Evolutionary conservation across 2,797 vertebrate genomes (phyloP).

Genomic region (Falco concolor): DNA sequence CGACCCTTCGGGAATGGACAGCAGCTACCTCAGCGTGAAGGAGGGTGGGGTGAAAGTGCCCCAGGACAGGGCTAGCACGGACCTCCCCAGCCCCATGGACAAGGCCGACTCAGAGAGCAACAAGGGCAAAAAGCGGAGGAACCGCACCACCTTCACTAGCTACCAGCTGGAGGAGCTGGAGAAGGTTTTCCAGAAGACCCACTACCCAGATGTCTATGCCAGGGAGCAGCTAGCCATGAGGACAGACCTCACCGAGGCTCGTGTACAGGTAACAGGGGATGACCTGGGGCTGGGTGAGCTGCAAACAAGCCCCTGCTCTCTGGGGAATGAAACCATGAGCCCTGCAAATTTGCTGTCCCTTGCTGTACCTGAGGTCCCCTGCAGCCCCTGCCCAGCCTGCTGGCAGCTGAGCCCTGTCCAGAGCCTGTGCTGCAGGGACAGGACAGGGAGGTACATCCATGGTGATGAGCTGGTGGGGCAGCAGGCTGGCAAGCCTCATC

Average conservation of each 20-base stretch:
- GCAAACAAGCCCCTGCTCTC: not conserved
- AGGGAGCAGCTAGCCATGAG: slow-evolving; percentile 97
- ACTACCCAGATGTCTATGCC: slow-evolving; percentile 96
- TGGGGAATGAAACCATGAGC: not conserved
- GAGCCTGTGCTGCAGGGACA: not conserved
- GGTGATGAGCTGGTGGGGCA: not conserved
- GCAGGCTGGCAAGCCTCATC: not conserved
- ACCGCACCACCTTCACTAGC: slow-evolving; percentile 97
- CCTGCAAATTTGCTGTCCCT: not conserved
- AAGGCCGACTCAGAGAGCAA: slow-evolving; percentile 92
- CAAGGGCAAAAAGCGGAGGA: slow-evolving; percentile 97
- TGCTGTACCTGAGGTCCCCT: not conserved
- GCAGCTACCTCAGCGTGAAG: slow-evolving; percentile 90
- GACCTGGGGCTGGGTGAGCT: not conserved
- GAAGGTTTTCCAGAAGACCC: slow-evolving; percentile 98
- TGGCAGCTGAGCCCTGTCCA: not conserved
- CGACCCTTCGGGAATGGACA: slow-evolving; percentile 89
- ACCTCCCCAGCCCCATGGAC: slow-evolving; percentile 85
- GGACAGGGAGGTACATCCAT: accelerated
- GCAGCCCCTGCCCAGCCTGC: not conserved
- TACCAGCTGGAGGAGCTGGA: slow-evolving; percentile 98
- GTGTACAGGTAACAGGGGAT: slow-evolving; percentile 85
- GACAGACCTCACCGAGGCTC: slow-evolving; percentile 95
- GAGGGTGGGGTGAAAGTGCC: slow-evolving; percentile 84
- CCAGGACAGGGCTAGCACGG: slow-evolving; percentile 82